A percentile compares a stretch with the other conserved stretches of the same genome.
phyloP scores from a whole-genome alignment of 37 sponge, comb jelly and placozoan genomes.

The Aphrocallistes beatrix region DNA sequence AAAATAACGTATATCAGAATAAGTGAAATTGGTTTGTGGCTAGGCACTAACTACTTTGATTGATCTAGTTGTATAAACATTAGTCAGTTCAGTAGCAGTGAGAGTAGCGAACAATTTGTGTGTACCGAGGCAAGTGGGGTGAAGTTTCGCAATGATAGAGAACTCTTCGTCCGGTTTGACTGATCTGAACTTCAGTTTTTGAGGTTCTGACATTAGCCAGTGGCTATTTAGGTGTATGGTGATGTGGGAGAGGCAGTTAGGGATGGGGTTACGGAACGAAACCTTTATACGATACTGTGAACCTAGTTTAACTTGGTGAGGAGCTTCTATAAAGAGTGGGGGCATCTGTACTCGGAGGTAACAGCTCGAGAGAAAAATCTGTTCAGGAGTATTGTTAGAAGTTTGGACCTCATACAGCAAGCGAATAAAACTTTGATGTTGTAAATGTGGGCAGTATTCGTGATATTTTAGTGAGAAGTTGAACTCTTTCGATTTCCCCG shows the following conservation, averaged over 20 bases:
- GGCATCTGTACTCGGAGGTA: not conserved
- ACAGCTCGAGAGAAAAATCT: not conserved
- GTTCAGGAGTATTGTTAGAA: not conserved
- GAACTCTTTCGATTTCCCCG: not conserved
- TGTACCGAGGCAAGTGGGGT: not conserved
- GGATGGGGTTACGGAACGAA: conserved; percentile 3
- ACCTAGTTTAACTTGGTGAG: not conserved
- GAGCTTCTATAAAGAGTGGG: not conserved
- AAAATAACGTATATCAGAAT: not conserved
- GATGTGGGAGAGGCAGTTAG: not conserved
- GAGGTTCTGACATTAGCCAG: not conserved
- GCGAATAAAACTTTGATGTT: not conserved
- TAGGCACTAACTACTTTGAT: not conserved
- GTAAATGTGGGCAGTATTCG: not conserved
- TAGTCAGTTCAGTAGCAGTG: not conserved
- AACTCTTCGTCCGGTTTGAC: not conserved
- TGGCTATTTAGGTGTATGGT: not conserved
- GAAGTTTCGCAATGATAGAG: not conserved
- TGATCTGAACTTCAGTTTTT: not conserved
- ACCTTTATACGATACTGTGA: not conserved
- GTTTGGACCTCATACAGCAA: not conserved
- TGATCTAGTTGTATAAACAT: not conserved
- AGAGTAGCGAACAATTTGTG: not conserved
- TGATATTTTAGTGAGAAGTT: not conserved
- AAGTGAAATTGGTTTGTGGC: not conserved